Base-by-base conservation (phyloP, 2,888 invertebrate species). In the Dione juno region DNA sequence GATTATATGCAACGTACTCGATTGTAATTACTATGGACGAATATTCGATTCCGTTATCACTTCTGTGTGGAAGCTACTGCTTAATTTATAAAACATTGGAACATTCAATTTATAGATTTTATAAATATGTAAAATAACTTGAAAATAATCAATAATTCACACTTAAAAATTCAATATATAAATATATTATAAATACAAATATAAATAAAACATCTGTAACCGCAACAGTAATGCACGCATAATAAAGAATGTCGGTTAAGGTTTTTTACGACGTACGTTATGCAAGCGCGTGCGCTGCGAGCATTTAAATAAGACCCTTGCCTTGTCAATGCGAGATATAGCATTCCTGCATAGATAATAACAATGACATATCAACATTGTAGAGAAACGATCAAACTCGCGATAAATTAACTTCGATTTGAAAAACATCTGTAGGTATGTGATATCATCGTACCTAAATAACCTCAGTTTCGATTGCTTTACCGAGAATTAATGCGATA, bases 321-420 rank as follows among this genome's bases (percentile, higher is more conserved):
- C 35, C 64, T 54, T 72, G 70, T 70, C 72, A 70, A 69, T 68
- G 69, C 70, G 73, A 74, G 70, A 75, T 74, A 73, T 74, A 70
- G 67, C 76, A 76, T 76, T 76, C 75, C 73, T 75, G 76, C 73
- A 74, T 75, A 70, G 59, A 53, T 67, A 67, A 61, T 67, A 68
- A 64, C 54, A 63, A 69, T 64, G 54, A 54, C 54, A 69, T 68
- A 63, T 63, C 63, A 54, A 53, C 43, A 53, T 53, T 66, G 66
- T 43, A n/a, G 14, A 11, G 48, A 43, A 45, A 48, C 48, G 64
- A 64, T 64, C 54, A 40, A 43, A 69, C 45, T 52, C 37, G 21
- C 21, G 64, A 64, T 64, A 64, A 40, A 40, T 40, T 50, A 14
- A 52, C 48, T 37, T 11, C 37, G 19, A 64, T 64, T 64, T 64